Evolutionary conservation across 2,797 vertebrate genomes (phyloP).

Genomic region (Xenops minutus): DNA sequence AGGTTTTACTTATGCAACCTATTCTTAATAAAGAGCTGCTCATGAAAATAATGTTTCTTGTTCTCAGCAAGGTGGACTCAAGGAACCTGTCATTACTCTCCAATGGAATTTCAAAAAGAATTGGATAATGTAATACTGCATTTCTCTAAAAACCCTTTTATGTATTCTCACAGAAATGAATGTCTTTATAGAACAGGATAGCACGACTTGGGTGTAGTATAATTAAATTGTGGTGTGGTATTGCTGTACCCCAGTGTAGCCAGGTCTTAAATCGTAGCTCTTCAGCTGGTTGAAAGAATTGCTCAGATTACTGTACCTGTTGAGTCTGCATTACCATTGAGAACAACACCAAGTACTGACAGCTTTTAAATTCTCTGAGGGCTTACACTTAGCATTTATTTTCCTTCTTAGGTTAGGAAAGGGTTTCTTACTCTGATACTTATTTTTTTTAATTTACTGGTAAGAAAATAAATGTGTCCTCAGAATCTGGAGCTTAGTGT

Average conservation of each 20-base stretch:
- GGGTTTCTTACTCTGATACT: not conserved
- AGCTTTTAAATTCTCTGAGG: not conserved
- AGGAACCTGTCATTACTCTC: not conserved
- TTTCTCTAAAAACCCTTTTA: not conserved
- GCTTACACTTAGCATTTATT: not conserved
- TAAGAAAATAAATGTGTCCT: not conserved
- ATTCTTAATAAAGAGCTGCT: not conserved
- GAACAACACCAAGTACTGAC: not conserved
- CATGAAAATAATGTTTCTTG: not conserved
- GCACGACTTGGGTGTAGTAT: too few species aligned
- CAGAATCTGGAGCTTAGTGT: not conserved
- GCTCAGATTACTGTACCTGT: not conserved
- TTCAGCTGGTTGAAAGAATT: not conserved
- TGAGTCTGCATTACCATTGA: not conserved
- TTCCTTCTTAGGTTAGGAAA: not conserved
- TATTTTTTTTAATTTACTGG: not conserved
- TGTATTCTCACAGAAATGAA: not conserved
- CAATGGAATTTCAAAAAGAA: not conserved
- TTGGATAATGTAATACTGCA: not conserved
- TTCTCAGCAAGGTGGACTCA: not conserved
- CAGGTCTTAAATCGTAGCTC: not conserved
- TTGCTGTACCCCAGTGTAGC: not conserved
- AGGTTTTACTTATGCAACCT: not conserved
- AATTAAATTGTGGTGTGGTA: not conserved
- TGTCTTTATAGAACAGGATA: not conserved